Evolutionary conservation across 2,797 vertebrate species (phyloP), one percentile per base, ranked within the genome.

Genomic region (Lepus townsendii): DNA sequence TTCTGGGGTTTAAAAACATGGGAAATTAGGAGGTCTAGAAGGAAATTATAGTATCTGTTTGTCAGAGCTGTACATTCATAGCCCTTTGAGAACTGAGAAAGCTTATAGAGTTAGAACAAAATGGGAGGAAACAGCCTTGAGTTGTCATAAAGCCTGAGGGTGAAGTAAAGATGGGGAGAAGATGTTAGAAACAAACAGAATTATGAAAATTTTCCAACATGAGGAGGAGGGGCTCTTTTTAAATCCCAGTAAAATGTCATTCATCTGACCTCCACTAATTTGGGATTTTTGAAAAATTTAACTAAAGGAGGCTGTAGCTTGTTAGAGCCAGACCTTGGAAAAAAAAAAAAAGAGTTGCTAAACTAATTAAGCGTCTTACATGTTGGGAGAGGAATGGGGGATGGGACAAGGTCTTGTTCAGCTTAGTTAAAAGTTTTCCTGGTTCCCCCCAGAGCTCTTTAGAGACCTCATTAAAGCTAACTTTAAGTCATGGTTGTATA

Each of bases 401-500:
- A 52, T 66, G 77, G 65, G 35, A 57, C 13, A 60, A 90, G 16
- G 50, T 76, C 78, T 94, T 93, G 47, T 76, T 86, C 90, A 86
- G 91, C 83, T 93, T 95, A 87, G 76, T 87, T 85, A 94, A 96
- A 83, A 35, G 4, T 90, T 95, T 95, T 86, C 35, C 76, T 71
- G 84, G 63, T 84, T 85, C 47, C 62, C 80, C 93, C 60, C 60
- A 88, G 32, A 94, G 65, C 50, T 94, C 93, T 94, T 96, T 88
- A 95, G 83, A 86, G 94, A 82, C 77, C 68, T 95, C 90, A 95
- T 93, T 94, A 94, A 16, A 96, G 75, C 50, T 95, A 92, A 95
- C 95, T 96, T 32, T 80, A 96, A 95, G 65, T 72, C 35, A 75
- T 62, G 20, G 66, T 86, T 90, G 63, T 83, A 84, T 68, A 83